Evolutionary conservation across 2,797 vertebrate species (phyloP), one percentile per base, ranked within the genome.

Genomic region (Etheostoma nigrum): DNA sequence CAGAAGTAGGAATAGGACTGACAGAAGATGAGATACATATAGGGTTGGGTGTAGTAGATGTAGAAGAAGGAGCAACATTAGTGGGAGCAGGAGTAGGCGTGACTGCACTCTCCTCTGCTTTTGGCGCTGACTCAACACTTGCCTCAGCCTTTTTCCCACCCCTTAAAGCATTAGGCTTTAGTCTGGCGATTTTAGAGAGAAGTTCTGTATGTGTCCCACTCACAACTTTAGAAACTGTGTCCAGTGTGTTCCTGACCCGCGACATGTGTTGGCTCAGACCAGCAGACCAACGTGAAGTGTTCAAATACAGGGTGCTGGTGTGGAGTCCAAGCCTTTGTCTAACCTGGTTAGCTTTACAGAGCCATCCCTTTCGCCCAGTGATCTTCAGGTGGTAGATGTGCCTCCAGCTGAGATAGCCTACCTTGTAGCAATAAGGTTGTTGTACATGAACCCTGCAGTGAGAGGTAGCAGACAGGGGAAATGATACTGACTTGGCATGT

Each of bases 181-280:
- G 87, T 65, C 95, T 93, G 72, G 95, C 91, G 71, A 99, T 96
- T 82, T 93, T 96, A 79, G 97, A 96, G 78, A 97, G 89, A 67
- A 98, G 93, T 72, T 98, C 96, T 66, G 94, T 94, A 71, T 96
- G 97, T 15, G 95, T 96, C 68, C 95, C 96, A 79, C 96, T 96
- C 82, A 99, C 95, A 72, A 94, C 97, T 94, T 98, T 99, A 49
- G 97, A 97, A 89, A 97, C 95, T 62, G 96, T 96, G 86, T 96
- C 96, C 79, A 98, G 92, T 61, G 97, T 97, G 87, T 76, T 98
- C 93, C 93, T 97, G 88, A 99, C 96, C 62, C 96, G 96, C 23
- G 96, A 98, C 97, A 98, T 97, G 91, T 87, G 95, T 94, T 89
- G 94, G 82, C 84, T 96, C 82, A 96, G 89, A 89, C 95, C 93